Conservation (phyloP, 2,113 vertebrate species). For the Psilopsiagon aurifrons region DNA sequence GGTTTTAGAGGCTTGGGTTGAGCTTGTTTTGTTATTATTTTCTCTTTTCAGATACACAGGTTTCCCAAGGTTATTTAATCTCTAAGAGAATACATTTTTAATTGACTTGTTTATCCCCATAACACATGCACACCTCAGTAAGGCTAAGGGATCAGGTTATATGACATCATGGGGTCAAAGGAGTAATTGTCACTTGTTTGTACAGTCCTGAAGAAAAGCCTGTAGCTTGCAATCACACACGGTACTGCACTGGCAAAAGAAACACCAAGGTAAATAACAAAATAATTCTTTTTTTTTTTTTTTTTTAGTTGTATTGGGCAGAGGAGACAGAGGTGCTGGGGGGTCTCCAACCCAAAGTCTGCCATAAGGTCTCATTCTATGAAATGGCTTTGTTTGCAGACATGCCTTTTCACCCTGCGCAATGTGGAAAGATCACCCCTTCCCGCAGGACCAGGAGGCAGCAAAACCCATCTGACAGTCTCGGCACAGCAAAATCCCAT, state of each 20-base stretch:
- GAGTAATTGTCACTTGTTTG: slow-evolving; percentile 1
- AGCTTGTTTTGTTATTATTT: neutral
- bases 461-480: neutral
- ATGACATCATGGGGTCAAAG: slow-evolving; percentile 17
- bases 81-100: slow-evolving; percentile 1
- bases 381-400: neutral
- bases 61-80: neutral
- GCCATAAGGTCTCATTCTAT: neutral
- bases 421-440: neutral
- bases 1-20: neutral
- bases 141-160: neutral
- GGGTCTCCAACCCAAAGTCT: neutral
- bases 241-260: neutral
- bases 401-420: neutral
- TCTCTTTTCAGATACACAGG: neutral
- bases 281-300: neutral
- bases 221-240: neutral
- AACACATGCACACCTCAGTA: neutral
- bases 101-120: neutral
- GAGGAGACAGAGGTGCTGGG: neutral
- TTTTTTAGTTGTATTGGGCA: neutral
- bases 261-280: neutral
- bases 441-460: neutral
- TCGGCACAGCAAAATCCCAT: neutral
- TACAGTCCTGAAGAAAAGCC: neutral